Evolutionary conservation across 2,113 vertebrate genomes (phyloP), one percentile per base, ranked within the genome.

Genomic region (Falcunculus frontatus): DNA sequence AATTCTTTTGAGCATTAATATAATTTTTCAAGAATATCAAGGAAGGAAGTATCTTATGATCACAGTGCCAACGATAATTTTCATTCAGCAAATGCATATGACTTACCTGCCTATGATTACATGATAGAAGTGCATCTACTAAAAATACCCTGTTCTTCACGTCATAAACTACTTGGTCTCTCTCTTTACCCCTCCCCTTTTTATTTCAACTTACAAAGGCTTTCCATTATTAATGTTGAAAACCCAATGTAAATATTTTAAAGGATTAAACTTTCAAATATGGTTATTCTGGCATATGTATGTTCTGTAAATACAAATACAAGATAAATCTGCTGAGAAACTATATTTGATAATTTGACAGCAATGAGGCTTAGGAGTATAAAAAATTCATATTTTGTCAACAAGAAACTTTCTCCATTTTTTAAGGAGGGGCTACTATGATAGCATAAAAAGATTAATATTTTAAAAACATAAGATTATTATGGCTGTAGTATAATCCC

Each of bases 351-450:
- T 96, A 97, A 97, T 97, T 95, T 97, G 90, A 96, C 94, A 97
- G 95, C 8, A n/a, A 87, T 90, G 64, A 96, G 95, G 87, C 79
- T 95, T 96, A 94, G 87, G 12, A 90, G 53, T 87, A 97, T 98
- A 95, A 98, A 98, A 97, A 95, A 97, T 96, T 98, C 78, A 95
- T 98, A 93, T 90, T 96, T 96, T 97, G 96, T 98, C 97, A 97
- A 97, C 96, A 98, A 97, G 94, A 89, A 97, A 96, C 76, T 92
- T 85, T 81, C 92, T 77, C 50, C 46, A 83, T 92, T 98, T 97
- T 73, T 90, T 83, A 91, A 94, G 95, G 89, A 96, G 80, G 84
- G 93, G 63, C 82, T 95, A 96, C 64, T 94, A 52, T 46, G 93
- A 82, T 33, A 81, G 50, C 39, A 95, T 4, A 77, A 77, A 25